These are phyloP conservation scores for Schizaphis graminum DNA, from an alignment of 2,888 invertebrate genomes.

Conservation along the genomic window DNA sequence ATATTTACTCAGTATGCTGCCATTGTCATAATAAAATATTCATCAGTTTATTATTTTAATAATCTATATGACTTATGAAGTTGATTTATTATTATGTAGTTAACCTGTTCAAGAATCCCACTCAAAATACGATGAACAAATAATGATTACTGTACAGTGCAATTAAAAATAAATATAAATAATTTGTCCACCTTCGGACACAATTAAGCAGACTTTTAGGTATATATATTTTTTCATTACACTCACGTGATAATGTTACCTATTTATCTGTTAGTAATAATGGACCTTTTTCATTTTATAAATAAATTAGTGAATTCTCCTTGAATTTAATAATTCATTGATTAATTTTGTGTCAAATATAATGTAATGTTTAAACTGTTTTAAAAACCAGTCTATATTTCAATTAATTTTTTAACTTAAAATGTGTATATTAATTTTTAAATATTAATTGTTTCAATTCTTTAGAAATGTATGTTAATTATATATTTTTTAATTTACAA, in stretches of 20 bases:
- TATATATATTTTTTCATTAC: slow-evolving; percentile 7
- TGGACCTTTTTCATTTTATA: neutral
- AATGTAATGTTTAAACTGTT: neutral
- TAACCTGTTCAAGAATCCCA: neutral
- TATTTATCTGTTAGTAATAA: neutral
- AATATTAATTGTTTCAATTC: neutral
- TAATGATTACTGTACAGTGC: neutral
- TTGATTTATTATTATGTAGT: neutral
- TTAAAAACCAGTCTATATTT: neutral
- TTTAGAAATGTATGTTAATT: neutral
- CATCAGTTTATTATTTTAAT: slow-evolving; percentile 8
- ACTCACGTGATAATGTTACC: neutral
- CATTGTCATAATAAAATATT: slow-evolving; percentile 28
- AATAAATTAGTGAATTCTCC: neutral
- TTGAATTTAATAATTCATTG: neutral
- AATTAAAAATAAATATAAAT: slow-evolving; percentile 42
- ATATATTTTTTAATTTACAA: neutral
- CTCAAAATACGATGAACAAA: neutral
- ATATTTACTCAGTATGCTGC: neutral
- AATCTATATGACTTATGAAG: slow-evolving; percentile 23
- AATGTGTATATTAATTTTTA: neutral
- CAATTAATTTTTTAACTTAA: neutral
- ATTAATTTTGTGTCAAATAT: neutral
- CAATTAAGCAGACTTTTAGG: neutral
- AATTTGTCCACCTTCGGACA: slow-evolving; percentile 49